Conservation (phyloP, 2,888 invertebrate genomes). For the Brassicogethes aeneus region DNA sequence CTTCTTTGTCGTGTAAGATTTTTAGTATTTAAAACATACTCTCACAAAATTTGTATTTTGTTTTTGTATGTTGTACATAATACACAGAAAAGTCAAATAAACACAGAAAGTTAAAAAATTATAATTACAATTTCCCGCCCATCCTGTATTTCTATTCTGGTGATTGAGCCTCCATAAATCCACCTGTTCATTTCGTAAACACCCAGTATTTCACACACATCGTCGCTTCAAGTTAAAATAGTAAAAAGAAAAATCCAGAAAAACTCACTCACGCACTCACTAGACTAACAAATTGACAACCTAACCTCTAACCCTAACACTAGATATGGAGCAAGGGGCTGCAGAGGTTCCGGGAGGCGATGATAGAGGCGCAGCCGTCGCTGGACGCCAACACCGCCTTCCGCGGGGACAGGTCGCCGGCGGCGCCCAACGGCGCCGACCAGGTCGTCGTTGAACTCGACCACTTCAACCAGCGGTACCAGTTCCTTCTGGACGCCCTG, state of each 20-base stretch:
- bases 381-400: constrained; percentile 49
- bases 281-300: constrained; percentile 47
- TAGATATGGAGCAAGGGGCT: constrained; percentile 83
- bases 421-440: constrained; percentile 53
- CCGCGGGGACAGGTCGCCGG: constrained; percentile 35
- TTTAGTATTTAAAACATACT: too few relatives aligned
- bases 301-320: constrained; percentile 43
- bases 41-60: too few relatives aligned
- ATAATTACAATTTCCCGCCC: too few relatives aligned
- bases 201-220: neutral
- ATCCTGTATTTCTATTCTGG: too few relatives aligned
- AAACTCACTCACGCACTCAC: constrained; percentile 35
- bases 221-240: constrained; percentile 1
- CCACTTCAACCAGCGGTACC: constrained; percentile 69
- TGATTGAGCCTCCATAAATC: neutral
- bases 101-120: too few relatives aligned
- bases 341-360: constrained; percentile 72
- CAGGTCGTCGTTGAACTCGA: constrained; percentile 69
- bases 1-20: too few relatives aligned
- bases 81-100: too few relatives aligned
- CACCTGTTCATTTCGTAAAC: neutral
- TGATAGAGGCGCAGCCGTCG: constrained; percentile 76
- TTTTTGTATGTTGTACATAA: too few relatives aligned
- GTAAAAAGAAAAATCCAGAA: constrained; percentile 5
- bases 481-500: constrained; percentile 58